A percentile compares a stretch with the other conserved stretches of the same genome.
These are phyloP conservation scores for Andrena haemorrhoa DNA, from an alignment of 2,888 invertebrate genomes.

Conservation along the genomic window DNA sequence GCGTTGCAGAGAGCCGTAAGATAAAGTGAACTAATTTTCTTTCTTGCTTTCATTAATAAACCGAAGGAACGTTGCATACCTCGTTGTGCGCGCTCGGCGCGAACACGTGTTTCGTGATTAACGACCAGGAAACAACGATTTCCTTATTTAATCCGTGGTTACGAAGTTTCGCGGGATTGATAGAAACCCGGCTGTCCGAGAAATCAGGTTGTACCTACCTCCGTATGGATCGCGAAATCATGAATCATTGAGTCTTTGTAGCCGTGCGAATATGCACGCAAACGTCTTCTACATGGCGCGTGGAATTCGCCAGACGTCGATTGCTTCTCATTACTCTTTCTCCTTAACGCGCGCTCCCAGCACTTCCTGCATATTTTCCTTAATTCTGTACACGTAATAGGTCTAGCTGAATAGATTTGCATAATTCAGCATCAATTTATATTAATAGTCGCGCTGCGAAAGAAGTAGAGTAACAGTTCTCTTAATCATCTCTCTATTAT, in stretches of 20 bases:
- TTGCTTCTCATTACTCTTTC: background rate
- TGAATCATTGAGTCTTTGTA: slow-evolving; percentile 37
- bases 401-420: background rate
- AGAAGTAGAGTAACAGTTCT: background rate
- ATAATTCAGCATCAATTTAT: background rate
- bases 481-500: background rate
- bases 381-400: background rate
- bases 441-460: background rate
- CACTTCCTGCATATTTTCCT: slow-evolving; percentile 11
- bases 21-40: slow-evolving; percentile 10
- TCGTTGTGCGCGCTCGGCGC: slow-evolving; percentile 5
- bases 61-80: background rate
- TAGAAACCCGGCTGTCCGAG: slow-evolving; percentile 16
- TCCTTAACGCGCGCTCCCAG: background rate
- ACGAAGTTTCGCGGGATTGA: slow-evolving; percentile 37
- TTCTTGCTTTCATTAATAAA: slow-evolving; percentile 3
- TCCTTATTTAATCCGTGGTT: slow-evolving; percentile 40
- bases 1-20: too few species aligned
- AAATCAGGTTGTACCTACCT: slow-evolving; percentile 6
- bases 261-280: background rate
- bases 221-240: background rate
- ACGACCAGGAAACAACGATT: slow-evolving; percentile 43
- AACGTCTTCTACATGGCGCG: slow-evolving; percentile 1
- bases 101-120: slow-evolving; percentile 50
- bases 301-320: background rate